A percentile compares a stretch with the other conserved stretches of the same genome.
These are phyloP conservation scores for Dendronephthya gigantea DNA, from an alignment of 64 coral and sea anemone species.

Conservation along the genomic window DNA sequence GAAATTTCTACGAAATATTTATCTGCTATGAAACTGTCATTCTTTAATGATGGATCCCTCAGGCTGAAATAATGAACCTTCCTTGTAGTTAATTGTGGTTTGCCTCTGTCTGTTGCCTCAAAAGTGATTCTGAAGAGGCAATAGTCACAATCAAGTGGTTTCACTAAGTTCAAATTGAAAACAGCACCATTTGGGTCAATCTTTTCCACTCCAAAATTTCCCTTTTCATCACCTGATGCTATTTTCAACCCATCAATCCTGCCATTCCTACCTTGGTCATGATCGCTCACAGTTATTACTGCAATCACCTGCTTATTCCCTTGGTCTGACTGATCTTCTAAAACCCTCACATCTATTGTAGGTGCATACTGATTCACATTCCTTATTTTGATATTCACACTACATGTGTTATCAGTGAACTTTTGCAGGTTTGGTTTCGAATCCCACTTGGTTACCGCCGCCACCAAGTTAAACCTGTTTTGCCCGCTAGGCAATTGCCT, in stretches of 20 bases:
- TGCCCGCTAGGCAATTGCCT: neutral
- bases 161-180: slow-evolving; percentile 28
- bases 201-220: slow-evolving; percentile 27
- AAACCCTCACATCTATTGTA: slow-evolving; percentile 40
- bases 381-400: slow-evolving; percentile 18
- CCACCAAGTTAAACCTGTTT: neutral
- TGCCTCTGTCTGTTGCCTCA: slow-evolving; percentile 38
- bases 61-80: slow-evolving; percentile 33
- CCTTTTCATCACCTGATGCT: slow-evolving; percentile 38
- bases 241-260: slow-evolving; percentile 40
- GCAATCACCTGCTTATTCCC: slow-evolving; percentile 38
- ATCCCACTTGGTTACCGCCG: slow-evolving; percentile 25
- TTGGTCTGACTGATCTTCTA: slow-evolving; percentile 35
- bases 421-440: slow-evolving; percentile 17
- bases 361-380: slow-evolving; percentile 56
- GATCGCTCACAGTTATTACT: slow-evolving; percentile 47
- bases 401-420: slow-evolving; percentile 3
- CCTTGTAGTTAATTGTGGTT: slow-evolving; percentile 27
- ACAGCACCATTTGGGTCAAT: slow-evolving; percentile 14
- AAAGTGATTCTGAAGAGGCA: slow-evolving; percentile 19
- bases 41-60: slow-evolving; percentile 16
- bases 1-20: slow-evolving; percentile 30
- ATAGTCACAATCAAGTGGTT: slow-evolving; percentile 32
- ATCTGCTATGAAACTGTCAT: slow-evolving; percentile 12
- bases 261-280: slow-evolving; percentile 42